Evolutionary conservation across 2,888 invertebrate genomes (phyloP), one percentile per base, ranked within the genome.

Genomic region (Sinotaia quadrata): DNA sequence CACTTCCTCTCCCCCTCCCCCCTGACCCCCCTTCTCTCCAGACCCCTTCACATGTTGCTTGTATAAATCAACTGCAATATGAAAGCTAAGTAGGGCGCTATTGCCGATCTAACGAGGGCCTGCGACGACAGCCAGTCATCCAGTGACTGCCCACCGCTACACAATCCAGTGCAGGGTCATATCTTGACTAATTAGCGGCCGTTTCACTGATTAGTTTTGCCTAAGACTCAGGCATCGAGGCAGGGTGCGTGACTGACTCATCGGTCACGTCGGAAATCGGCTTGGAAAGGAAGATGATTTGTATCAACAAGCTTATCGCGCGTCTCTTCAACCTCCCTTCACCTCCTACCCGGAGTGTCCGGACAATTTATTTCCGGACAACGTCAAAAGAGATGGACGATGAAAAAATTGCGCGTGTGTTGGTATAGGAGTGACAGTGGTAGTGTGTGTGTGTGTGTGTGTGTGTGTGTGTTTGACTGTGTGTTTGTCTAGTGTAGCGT

Each of bases 141-240:
- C 63, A 27, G 31, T 7, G 27, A 56, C 37, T 56, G 65, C 37
- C 65, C 65, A 37, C 44, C 52, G 65, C 52, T 44, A 54, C 52
- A 56, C 56, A 54, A 54, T 54, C 44, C 52, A 54, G 52, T 41
- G 33, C 41, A 41, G 65, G 65, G 65, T 65, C 65, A 65, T 54
- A 44, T 21, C 31, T 52, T 29, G 24, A 41, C 65, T 65, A 65
- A 65, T 56, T 54, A 65, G 56, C 29, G 65, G 54, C 44, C 65
- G 54, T 54, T 33, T 54, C 56, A 56, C 65, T 65, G 65, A 65
- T 65, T 65, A 65, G 65, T 33, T 65, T 36, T 56, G 21, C 44
- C 65, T 37, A 7, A 8, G 24, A 7, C 27, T 24, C 33, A 3
- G 54, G 24, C 51, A 3, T 37, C 37, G 18, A 12, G 34, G 65